A percentile compares a stretch with the other conserved stretches of the same genome.
These are phyloP conservation scores for Deroptyus accipitrinus DNA, from an alignment of 2,113 vertebrate genomes.

Conservation along the genomic window DNA sequence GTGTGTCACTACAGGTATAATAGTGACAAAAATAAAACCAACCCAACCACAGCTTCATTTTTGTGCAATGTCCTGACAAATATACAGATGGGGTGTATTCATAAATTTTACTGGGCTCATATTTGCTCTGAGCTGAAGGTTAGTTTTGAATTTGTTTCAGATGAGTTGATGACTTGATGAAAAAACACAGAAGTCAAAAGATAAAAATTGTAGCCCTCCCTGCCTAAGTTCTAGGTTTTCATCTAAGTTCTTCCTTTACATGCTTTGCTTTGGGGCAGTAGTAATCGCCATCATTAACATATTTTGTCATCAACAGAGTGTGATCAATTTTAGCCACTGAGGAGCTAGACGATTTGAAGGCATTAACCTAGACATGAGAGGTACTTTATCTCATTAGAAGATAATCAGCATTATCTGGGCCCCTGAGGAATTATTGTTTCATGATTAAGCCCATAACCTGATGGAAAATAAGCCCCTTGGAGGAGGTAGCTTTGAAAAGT, in stretches of 20 bases:
- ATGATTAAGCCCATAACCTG: background rate
- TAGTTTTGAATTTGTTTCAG: background rate
- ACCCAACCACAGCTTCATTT: rapidly evolving
- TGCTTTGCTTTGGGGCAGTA: background rate
- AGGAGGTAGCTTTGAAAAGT: background rate
- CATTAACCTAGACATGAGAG: background rate
- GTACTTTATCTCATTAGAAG: slow-evolving; percentile 6
- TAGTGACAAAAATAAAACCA: background rate
- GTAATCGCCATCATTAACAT: background rate
- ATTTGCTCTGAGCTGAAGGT: background rate
- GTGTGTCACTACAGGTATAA: background rate
- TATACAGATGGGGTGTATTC: background rate
- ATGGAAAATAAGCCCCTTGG: background rate
- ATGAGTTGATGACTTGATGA: background rate
- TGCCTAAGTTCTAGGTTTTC: background rate
- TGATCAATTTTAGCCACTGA: background rate
- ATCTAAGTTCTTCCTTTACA: background rate
- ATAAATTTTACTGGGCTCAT: background rate
- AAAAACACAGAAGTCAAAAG: background rate
- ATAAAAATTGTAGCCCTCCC: background rate
- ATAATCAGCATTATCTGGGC: background rate
- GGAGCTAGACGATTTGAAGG: background rate
- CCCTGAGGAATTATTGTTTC: background rate
- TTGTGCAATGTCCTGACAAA: background rate
- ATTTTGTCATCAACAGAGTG: background rate